Base-by-base conservation (phyloP, 37 sponge, comb jelly and placozoan genomes). In the Dysidea cf. avara region DNA sequence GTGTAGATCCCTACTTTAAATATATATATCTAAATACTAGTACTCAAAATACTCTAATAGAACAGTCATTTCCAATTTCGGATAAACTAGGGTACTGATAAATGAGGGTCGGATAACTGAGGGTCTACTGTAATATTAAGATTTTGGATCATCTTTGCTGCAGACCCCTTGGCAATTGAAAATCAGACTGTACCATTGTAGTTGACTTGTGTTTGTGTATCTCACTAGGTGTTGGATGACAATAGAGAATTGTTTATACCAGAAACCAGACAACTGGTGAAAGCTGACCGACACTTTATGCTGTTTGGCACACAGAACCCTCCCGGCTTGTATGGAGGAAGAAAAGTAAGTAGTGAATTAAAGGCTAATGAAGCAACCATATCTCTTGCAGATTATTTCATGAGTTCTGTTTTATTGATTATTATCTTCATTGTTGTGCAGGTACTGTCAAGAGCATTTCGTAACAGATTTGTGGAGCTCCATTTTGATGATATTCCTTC, bases 241-340 rank as follows among this genome's bases (percentile, higher is more conserved):
- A 98, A 98, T 52, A 83, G 99, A 21, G 99, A 98, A 71, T 68
- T 98, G 31, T 95, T 92, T 57, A 92, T 98, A 50, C 72, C 96
- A 6, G 99, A 98, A 63, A 98, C 99, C 40, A 90, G 89, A 68
- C 55, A 83, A 22, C 39, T 84, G 1, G 96, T 98, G 16, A 83
- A 84, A 39, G 99, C 99, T 16, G 85, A 98, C 57, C 78, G 87
- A 25, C 77, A 88, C 63, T 98, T 98, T 63, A 80, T 91, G 75
- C 68, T 98, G 33, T 98, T 98, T 86, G 99, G 96, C 0, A 95
- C 99, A 9, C 99, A 98, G 74, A 98, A 98, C 50, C 99, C 99
- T 28, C 92, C 99, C 34, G 99, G 99, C 49, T 34, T 52, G 0
- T 95, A 95, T 59, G 96, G 88, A 61, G 96, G 96, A 34, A 85